Percentiles rank a stretch among this genome's conserved stretches.
Evolutionary conservation across 2,888 invertebrate genomes (phyloP).

Genomic region (Allacma fusca): DNA sequence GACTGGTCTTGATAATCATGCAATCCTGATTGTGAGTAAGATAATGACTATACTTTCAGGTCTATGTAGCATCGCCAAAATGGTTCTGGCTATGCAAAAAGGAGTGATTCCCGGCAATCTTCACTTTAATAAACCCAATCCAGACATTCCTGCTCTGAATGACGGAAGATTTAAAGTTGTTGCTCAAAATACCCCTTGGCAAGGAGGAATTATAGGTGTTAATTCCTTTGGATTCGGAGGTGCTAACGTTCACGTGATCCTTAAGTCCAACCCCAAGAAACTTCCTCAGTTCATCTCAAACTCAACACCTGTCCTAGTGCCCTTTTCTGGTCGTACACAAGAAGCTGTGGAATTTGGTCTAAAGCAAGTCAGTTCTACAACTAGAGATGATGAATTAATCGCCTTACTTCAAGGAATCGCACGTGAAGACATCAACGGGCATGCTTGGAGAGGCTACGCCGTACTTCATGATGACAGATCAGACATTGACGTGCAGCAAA

Average conservation of each 20-base stretch:
- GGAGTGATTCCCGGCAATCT: constrained; percentile 90
- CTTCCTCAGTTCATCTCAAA: constrained; percentile 47
- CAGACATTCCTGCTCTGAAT: constrained; percentile 86
- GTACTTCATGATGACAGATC: constrained; percentile 70
- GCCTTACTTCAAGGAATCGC: constrained; percentile 80
- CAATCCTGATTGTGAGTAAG: too few relatives aligned
- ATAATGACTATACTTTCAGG: constrained; percentile 66
- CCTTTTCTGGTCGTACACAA: constrained; percentile 86
- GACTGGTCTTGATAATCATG: too few relatives aligned
- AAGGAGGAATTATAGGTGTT: constrained; percentile 89
- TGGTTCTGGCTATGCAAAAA: constrained; percentile 90
- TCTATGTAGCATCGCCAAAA: constrained; percentile 88
- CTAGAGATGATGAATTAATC: constrained; percentile 78
- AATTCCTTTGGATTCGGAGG: constrained; percentile 99
- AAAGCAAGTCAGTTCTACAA: constrained; percentile 61
- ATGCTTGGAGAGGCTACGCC: constrained; percentile 82
- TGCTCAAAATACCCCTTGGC: constrained; percentile 80
- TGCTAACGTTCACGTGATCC: constrained; percentile 84
- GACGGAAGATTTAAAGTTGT: constrained; percentile 94
- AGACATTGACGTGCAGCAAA: constrained; percentile 60
- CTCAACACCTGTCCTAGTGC: constrained; percentile 70
- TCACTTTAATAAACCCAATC: constrained; percentile 86
- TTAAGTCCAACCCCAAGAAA: constrained; percentile 80
- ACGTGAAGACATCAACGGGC: constrained; percentile 75
- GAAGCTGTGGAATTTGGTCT: constrained; percentile 67